Conservation (phyloP, 2,888 invertebrate species). For the Candidula unifasciata region DNA sequence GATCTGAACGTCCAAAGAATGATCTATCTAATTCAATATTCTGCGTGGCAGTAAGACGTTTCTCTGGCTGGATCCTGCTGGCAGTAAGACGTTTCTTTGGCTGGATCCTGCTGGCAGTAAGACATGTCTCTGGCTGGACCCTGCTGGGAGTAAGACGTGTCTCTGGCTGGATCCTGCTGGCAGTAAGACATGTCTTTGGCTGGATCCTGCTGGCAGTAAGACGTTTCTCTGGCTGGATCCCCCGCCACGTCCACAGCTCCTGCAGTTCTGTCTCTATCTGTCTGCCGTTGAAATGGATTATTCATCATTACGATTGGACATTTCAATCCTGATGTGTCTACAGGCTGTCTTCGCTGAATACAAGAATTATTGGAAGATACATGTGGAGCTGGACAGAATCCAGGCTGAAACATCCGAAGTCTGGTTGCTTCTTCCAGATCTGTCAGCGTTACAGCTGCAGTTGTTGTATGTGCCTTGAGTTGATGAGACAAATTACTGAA, state of each 20-base stretch:
- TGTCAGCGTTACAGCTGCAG: neutral
- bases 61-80: no score
- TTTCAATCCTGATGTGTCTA: neutral
- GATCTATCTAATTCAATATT: no score
- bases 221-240: neutral
- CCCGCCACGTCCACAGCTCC: neutral
- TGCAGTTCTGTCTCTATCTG: neutral
- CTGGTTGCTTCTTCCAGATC: no score
- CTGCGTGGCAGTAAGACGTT: no score
- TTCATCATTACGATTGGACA: slow-evolving; percentile 20
- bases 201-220: neutral
- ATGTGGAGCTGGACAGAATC: neutral
- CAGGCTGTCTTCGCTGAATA: neutral
- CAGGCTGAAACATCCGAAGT: no score
- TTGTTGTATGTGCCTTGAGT: neutral
- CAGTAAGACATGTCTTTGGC: no score
- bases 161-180: no score
- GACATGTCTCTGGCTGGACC: neutral
- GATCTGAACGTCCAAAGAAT: no score
- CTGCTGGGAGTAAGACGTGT: no score
- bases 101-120: no score
- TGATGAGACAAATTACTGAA: neutral
- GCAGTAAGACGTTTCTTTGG: no score
- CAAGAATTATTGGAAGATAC: neutral
- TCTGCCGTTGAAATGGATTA: neutral